Conservation (phyloP, 2,888 invertebrate species). For the Slavum lentiscoides region DNA sequence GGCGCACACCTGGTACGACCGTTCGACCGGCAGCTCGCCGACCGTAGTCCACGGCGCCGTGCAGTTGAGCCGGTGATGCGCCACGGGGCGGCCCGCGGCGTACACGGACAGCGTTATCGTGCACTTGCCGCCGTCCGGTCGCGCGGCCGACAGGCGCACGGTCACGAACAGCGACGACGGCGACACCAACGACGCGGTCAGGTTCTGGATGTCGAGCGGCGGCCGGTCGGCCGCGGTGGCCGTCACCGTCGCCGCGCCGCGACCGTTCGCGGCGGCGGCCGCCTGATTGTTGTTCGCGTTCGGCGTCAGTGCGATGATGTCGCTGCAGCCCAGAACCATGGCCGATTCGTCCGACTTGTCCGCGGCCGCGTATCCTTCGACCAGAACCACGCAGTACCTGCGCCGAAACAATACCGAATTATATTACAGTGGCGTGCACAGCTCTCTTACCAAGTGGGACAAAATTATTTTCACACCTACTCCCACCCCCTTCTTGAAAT, state of each 20-base stretch:
- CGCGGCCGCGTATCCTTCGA: conserved; percentile 64
- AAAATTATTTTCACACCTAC: too few relatives aligned
- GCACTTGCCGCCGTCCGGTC: conserved; percentile 48
- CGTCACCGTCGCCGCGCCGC: conserved; percentile 55
- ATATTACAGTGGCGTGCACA: too few relatives aligned
- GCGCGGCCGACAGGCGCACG: conserved; percentile 60
- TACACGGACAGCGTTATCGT: conserved; percentile 58
- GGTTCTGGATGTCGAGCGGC: conserved; percentile 33
- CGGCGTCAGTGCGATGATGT: conserved; percentile 62
- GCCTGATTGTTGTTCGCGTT: conserved; percentile 50
- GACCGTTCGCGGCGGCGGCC: conserved; percentile 59
- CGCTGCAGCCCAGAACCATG: conserved; percentile 70
- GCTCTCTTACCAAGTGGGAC: too few relatives aligned
- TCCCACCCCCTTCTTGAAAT: too few relatives aligned
- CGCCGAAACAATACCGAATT: conserved; percentile 20
- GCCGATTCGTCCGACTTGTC: conserved; percentile 65
- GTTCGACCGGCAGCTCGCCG: conserved; percentile 66
- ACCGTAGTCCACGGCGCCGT: conserved; percentile 67
- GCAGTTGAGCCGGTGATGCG: conserved; percentile 69
- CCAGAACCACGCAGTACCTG: conserved; percentile 71
- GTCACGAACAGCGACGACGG: conserved; percentile 64
- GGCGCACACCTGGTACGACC: conserved; percentile 72
- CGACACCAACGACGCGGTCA: conserved; percentile 36
- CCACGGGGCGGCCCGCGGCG: conserved; percentile 61
- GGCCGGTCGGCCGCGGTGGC: neutral